Evolutionary conservation across 2,113 vertebrate genomes (phyloP), one percentile per base, ranked within the genome.

Genomic region (Pseudorasbora parva): DNA sequence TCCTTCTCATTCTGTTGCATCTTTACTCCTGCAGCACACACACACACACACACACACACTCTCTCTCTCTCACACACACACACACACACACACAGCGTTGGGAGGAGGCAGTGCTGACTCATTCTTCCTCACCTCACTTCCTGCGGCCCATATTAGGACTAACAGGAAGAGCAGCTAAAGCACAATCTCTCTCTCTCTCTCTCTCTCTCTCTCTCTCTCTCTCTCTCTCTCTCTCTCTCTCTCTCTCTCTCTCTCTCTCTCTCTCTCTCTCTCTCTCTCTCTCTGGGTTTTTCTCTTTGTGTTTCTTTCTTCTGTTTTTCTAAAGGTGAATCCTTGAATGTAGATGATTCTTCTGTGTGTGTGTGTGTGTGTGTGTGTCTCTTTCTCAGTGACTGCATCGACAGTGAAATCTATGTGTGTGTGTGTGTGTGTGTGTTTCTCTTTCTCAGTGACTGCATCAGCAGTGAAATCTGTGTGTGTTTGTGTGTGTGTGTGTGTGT

Each of bases 71-170:
- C 80, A 45, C 45, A 72, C 73, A 78, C 60, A 69, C n/a, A 73
- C 60, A 69, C n/a, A 73, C 80, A 45, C 45, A 72, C 73, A 78
- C 60, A 69, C n/a, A 73, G 4, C 5, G 73, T 57, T 41, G 59
- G 27, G 56, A 56, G 69, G 72, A 56, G 69, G 60, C 81, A 78
- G 19, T 9, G 54, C 85, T 83, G 85, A 86, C 75, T 86, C 85
- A 86, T 56, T 77, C 60, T 56, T 64, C 74, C 85, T 78, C 85
- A 86, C 85, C 81, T 86, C 85, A 86, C 77, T 71, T 59, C 82
- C 82, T 49, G 60, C 11, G 6, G 64, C 74, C 85, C 81, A 86
- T 86, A 86, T 86, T 19, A 73, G 85, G 85, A 19, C 56, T 64
- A 45, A 30, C 81, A 86, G 85, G 85, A 86, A 86, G 75, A 79